Conservation (phyloP, 2,888 invertebrate genomes). For the Limenitis camilla region DNA sequence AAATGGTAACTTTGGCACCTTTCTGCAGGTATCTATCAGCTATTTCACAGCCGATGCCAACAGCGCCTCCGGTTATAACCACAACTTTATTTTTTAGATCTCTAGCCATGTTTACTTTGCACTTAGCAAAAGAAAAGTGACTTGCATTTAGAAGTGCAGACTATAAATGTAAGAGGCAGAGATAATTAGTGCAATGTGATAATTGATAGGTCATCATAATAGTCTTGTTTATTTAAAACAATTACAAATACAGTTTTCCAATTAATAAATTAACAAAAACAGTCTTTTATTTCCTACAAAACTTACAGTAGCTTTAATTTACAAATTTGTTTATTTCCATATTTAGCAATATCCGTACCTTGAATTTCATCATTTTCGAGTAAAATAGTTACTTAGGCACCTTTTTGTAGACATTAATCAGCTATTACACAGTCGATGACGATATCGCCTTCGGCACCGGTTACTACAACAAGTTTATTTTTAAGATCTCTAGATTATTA, state of each 20-base stretch:
- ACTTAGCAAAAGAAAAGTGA: not conserved
- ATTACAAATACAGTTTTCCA: not conserved
- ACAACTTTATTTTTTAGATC: constrained; percentile 30
- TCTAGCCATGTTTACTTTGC: constrained; percentile 17
- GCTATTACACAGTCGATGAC: constrained; percentile 68
- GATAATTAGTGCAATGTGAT: not conserved
- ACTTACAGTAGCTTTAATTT: constrained; percentile 5
- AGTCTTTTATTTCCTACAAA: too few species aligned
- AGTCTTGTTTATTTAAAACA: constrained; percentile 2
- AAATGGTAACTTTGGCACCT: constrained; percentile 36
- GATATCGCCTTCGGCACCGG: constrained; percentile 70
- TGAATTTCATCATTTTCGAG: constrained; percentile 40
- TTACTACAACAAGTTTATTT: constrained; percentile 43
- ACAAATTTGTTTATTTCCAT: not conserved
- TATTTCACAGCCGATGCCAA: constrained; percentile 67
- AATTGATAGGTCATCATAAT: not conserved
- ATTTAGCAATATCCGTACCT: constrained; percentile 51
- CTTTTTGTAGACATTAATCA: constrained; percentile 54
- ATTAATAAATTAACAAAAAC: not conserved
- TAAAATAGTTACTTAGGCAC: constrained; percentile 36
- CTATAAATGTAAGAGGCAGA: constrained; percentile 11
- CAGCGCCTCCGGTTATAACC: constrained; percentile 69
- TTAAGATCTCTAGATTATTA: constrained; percentile 12
- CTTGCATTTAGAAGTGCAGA: not conserved
- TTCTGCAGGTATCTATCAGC: constrained; percentile 56